Evolutionary conservation across 1,140 invertebrate species (phyloP).

Genomic region (Lordiphosa collinella): DNA sequence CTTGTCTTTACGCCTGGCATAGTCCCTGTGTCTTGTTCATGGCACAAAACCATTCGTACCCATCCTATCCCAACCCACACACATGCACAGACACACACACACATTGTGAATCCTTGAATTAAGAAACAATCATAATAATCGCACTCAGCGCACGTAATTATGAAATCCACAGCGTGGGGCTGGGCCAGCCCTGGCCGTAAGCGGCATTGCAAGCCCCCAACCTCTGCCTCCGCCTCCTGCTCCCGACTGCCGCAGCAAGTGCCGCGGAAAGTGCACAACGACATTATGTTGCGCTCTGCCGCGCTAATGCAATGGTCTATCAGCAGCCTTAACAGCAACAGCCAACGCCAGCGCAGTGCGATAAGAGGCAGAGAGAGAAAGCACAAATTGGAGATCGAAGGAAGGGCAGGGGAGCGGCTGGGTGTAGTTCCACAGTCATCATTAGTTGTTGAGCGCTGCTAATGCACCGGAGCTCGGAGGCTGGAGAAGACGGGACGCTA

Average conservation of each 20-base stretch:
- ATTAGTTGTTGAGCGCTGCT: slow-evolving; percentile 41
- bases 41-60: slow-evolving; percentile 4
- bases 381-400: not conserved
- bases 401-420: slow-evolving; percentile 33
- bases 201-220: slow-evolving; percentile 12
- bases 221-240: not conserved
- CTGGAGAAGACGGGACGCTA: slow-evolving; percentile 17
- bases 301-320: slow-evolving; percentile 55
- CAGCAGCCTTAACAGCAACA: slow-evolving; percentile 40
- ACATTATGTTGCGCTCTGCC: slow-evolving; percentile 55
- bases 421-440: slow-evolving; percentile 51
- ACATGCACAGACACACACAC: slow-evolving; percentile 8
- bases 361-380: slow-evolving; percentile 16
- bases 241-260: slow-evolving; percentile 31
- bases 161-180: slow-evolving; percentile 40
- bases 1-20: not conserved
- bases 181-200: slow-evolving; percentile 3
- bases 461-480: slow-evolving; percentile 33
- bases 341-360: slow-evolving; percentile 26
- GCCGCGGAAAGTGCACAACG: slow-evolving; percentile 53
- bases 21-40: not conserved
- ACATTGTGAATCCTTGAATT: slow-evolving; percentile 55
- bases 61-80: not conserved
- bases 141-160: slow-evolving; percentile 57
- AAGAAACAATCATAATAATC: slow-evolving; percentile 60